Evolutionary conservation across 2,113 vertebrate species (phyloP).

Genomic region (Gymnogyps californianus): DNA sequence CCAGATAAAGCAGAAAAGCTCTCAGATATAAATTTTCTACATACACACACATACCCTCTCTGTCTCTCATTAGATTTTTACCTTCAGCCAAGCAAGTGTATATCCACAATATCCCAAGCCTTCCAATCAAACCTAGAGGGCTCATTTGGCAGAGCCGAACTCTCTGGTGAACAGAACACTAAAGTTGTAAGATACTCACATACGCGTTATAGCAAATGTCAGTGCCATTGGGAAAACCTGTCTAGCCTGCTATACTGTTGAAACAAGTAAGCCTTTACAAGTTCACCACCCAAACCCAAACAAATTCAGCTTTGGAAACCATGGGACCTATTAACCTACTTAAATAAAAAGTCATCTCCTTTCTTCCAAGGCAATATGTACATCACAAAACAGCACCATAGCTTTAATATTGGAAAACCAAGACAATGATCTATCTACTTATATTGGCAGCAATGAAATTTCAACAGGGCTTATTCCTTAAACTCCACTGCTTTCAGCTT

Average conservation of each 20-base stretch:
- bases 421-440: not conserved
- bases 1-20: not conserved
- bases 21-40: not conserved
- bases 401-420: not conserved
- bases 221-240: constrained; percentile 43
- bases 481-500: not conserved
- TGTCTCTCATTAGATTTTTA: not conserved
- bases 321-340: not conserved
- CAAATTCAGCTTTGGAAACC: not conserved
- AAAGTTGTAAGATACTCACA: not conserved
- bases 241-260: constrained; percentile 27
- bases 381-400: not conserved
- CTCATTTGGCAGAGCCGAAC: constrained; percentile 6
- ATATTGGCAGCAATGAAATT: not conserved
- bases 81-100: not conserved
- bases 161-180: not conserved
- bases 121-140: not conserved
- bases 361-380: not conserved
- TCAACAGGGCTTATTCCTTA: not conserved
- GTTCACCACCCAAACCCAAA: constrained; percentile 25
- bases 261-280: constrained; percentile 24
- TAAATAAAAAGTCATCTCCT: not conserved
- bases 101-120: not conserved
- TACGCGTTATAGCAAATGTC: constrained; percentile 54
- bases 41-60: not conserved